These are phyloP conservation scores for Myzus persicae DNA, from an alignment of 1,140 invertebrate species.

Conservation along the genomic window DNA sequence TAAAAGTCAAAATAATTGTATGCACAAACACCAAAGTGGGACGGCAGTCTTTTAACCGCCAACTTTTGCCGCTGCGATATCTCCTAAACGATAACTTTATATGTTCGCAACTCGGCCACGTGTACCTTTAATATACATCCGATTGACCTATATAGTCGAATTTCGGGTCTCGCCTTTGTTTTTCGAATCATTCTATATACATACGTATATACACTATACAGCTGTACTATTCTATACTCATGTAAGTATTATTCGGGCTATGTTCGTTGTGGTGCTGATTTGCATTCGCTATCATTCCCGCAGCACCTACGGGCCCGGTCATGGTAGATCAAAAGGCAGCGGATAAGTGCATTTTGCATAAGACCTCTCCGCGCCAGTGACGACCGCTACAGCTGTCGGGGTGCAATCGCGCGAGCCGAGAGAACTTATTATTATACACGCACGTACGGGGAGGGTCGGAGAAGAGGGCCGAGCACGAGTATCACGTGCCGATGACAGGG, in stretches of 20 bases:
- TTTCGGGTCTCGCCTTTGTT: background rate
- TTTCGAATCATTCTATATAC: background rate
- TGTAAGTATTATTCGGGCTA: background rate
- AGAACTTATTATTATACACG: background rate
- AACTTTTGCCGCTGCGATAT: background rate
- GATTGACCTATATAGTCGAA: background rate
- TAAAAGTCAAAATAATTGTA: background rate
- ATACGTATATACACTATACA: too few species aligned
- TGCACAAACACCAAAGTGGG: background rate
- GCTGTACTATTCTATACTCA: background rate
- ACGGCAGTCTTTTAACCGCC: background rate
- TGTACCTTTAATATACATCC: background rate
- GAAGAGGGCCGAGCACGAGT: background rate
- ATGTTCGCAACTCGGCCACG: background rate
- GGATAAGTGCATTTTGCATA: background rate
- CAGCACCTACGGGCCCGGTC: background rate
- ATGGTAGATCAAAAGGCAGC: background rate
- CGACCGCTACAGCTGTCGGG: background rate
- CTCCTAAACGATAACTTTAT: background rate
- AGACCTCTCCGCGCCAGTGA: background rate
- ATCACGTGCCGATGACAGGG: slow-evolving; percentile 51
- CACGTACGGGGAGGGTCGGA: background rate
- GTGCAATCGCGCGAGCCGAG: background rate
- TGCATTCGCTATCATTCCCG: background rate
- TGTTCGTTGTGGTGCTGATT: background rate